Base-by-base conservation (phyloP, 2,797 vertebrate species). In the Okamejei kenojei region DNA sequence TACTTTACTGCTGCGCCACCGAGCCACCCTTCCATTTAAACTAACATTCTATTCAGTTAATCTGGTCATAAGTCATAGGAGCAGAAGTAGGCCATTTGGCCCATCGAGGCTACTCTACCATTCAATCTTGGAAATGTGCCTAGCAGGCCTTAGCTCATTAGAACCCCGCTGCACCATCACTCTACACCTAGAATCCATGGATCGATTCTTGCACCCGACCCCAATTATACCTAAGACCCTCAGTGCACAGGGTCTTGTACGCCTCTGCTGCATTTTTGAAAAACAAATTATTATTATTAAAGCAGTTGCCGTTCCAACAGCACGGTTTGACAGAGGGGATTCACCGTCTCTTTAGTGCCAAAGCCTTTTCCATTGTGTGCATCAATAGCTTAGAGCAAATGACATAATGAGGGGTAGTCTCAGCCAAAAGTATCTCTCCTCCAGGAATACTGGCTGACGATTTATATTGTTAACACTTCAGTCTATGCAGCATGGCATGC, bases 381-480 rank as follows among this genome's bases (percentile, higher is more conserved):
- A 79, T 32, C 78, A 79, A 21, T 79, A 79, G 78, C 78, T 79
- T 79, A 38, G 78, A 79, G 78, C 78, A 79, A 79, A 79, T 79
- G 2, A 6, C 77, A 78, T 78, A 78, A 78, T 17, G n/a, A 78
- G n/a, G 45, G 15, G 78, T 79, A 38, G 78, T 17, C 5, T 35
- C 35, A 79, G 32, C 32, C 78, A 79, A 79, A 79, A 38, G 13
- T 13, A 79, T 35, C 32, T 79, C 32, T 17, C 35, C 32, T 79
- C 78, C 35, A 38, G 78, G 35, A 19, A 79, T 13, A 79, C 78
- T 79, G 78, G 32, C 78, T 38, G 13, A 35, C 32, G 17, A 78
- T 35, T 32, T 78, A 13, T 19, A 19, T 79, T 79, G 78, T 79
- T 38, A 38, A 79, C 32, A 79, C 35, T 78, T 38, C 13, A 79